phyloP scores from a whole-genome alignment of 1,140 invertebrate species.

The Hydropsyche tenuis region DNA sequence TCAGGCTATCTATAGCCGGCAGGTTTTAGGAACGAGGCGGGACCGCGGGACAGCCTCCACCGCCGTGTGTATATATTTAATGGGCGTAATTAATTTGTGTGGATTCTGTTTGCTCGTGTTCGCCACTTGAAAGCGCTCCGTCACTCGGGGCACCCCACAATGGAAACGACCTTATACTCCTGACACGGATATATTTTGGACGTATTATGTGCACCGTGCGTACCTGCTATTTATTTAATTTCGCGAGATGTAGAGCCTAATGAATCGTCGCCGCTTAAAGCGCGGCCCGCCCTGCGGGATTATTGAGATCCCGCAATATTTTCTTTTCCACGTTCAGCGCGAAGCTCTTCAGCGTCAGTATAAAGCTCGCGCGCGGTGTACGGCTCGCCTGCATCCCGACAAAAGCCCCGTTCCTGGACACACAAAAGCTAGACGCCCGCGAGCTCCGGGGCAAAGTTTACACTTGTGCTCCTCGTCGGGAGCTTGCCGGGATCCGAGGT shows the following conservation, averaged over 20 bases:
- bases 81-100: constrained; percentile 47
- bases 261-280: too few relatives aligned
- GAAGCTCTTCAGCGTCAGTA: too few relatives aligned
- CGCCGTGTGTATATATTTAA: constrained; percentile 40
- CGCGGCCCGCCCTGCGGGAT: too few relatives aligned
- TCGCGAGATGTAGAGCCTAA: too few relatives aligned
- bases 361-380: too few relatives aligned
- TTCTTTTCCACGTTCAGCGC: too few relatives aligned
- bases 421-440: background rate
- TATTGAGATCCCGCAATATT: too few relatives aligned
- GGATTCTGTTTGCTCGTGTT: constrained; percentile 37
- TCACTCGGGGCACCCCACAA: constrained; percentile 13
- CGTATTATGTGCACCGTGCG: too few relatives aligned
- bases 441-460: constrained; percentile 7
- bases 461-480: background rate
- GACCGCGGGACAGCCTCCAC: background rate
- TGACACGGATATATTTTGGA: background rate
- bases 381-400: background rate
- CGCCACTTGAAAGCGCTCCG: constrained; percentile 29
- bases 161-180: background rate
- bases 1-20: constrained; percentile 21
- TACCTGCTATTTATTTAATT: too few relatives aligned
- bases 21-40: background rate
- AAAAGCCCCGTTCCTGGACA: background rate
- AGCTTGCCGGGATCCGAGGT: constrained; percentile 10